Base-by-base conservation (phyloP, 2,797 vertebrate genomes). In the Coendou prehensilis region DNA sequence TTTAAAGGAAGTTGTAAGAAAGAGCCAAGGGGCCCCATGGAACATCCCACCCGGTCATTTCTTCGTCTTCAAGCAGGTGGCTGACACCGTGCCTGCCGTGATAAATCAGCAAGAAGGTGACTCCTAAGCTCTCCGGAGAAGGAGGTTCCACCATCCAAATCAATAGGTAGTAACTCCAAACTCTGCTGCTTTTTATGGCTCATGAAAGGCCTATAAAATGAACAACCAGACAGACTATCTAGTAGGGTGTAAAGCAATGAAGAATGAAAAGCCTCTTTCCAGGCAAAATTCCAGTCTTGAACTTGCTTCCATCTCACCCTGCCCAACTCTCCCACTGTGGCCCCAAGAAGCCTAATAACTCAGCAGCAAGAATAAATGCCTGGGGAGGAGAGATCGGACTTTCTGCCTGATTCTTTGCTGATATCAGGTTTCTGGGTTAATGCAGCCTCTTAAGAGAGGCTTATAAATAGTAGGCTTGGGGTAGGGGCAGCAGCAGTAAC, bases 141-240 rank as follows among this genome's bases (percentile, higher is more conserved):
- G 47, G 63, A 50, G 11, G 75, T 37, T 47, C 33, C 33, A 50
- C 18, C 59, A 56, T 10, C 87, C 17, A 47, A 57, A 85, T 84
- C 73, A 61, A 71, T 14, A 89, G 73, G 56, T 37, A 87, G 47
- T 56, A 87, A 89, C 88, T 94, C 67, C n/a, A 37, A 83, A 83
- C 52, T 63, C 45, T 4, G 41, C 57, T 33, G 59, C 45, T 87
- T 92, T 63, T 83, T 82, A 63, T 47, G 82, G 64, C 54, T 83
- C 52, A 73, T 37, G 33, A 92, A 87, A 91, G 63, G 30, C 47
- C 82, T 78, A 61, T 91, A 83, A 92, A 92, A 94, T 84, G 85
- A 97, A 91, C 47, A 41, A 73, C 33, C n/a, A 82, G 56, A 59
- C 26, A 78, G 64, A 71, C 73, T 37, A 73, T 45, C 15, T 14